phyloP scores from a whole-genome alignment of 2,888 invertebrate species.

The Leistus spinibarbis region DNA sequence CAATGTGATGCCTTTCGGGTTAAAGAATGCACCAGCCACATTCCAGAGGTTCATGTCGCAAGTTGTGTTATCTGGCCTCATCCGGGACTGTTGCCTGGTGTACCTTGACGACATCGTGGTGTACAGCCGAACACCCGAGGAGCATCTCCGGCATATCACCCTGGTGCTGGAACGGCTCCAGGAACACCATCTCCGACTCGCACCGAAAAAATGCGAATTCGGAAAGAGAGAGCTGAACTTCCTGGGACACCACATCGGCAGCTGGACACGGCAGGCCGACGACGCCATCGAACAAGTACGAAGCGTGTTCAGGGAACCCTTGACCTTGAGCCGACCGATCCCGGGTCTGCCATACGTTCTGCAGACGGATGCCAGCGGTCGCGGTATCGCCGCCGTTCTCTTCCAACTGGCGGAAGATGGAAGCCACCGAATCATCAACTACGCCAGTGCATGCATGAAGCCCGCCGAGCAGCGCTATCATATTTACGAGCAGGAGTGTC shows the following conservation, averaged over 20 bases:
- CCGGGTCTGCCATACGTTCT: slow-evolving; percentile 36
- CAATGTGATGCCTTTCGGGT: slow-evolving; percentile 47
- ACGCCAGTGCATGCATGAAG: slow-evolving; percentile 42
- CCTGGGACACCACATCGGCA: slow-evolving; percentile 40
- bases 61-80: slow-evolving; percentile 23
- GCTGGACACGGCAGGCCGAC: not conserved
- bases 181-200: slow-evolving; percentile 35
- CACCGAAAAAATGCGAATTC: slow-evolving; percentile 41
- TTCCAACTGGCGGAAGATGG: slow-evolving; percentile 40
- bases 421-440: slow-evolving; percentile 34
- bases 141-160: slow-evolving; percentile 41
- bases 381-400: slow-evolving; percentile 43
- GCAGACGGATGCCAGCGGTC: no score
- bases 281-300: slow-evolving; percentile 19
- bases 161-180: slow-evolving; percentile 41
- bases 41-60: slow-evolving; percentile 47
- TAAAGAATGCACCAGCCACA: slow-evolving; percentile 46
- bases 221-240: slow-evolving; percentile 31
- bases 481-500: no score
- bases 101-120: slow-evolving; percentile 3
- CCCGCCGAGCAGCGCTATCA: slow-evolving; percentile 35
- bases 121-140: slow-evolving; percentile 33
- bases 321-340: slow-evolving; percentile 42
- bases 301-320: slow-evolving; percentile 23
- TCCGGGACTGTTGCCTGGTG: not conserved